Conservation (phyloP, 2,113 vertebrate species). For the Halcyon malimbica region DNA sequence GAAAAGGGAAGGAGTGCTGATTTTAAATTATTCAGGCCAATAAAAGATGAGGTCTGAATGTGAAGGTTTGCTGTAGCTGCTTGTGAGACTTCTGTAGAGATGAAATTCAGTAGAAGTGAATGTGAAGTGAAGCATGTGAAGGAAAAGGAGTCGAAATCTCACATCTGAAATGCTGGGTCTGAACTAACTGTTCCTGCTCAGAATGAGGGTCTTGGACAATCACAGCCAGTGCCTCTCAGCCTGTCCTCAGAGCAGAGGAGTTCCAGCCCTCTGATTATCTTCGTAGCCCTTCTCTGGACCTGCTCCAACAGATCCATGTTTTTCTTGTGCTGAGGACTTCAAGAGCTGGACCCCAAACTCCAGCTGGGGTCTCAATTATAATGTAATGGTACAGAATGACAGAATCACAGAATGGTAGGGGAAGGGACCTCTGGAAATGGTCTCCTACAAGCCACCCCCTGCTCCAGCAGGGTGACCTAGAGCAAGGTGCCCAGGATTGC, state of each 20-base stretch:
- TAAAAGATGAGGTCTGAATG: not conserved
- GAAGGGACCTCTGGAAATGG: not conserved
- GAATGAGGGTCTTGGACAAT: not conserved
- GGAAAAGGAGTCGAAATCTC: not conserved
- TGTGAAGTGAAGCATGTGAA: not conserved
- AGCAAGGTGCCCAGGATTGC: too few species aligned
- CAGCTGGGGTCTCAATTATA: not conserved
- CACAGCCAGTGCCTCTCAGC: not conserved
- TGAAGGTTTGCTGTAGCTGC: not conserved
- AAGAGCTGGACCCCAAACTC: not conserved
- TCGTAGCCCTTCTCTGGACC: not conserved
- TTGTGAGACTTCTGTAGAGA: not conserved
- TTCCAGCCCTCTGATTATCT: not conserved
- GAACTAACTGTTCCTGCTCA: not conserved
- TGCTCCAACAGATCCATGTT: not conserved
- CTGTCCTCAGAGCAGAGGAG: not conserved
- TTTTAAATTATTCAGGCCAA: not conserved
- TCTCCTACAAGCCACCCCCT: not conserved
- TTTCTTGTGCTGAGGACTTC: not conserved
- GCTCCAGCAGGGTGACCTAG: not conserved
- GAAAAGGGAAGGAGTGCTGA: not conserved
- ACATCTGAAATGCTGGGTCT: not conserved
- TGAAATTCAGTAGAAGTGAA: not conserved
- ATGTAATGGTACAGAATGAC: not conserved
- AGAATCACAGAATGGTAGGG: not conserved